These are phyloP conservation scores for Antrozous pallidus DNA, from an alignment of 2,797 vertebrate species.

Conservation along the genomic window DNA sequence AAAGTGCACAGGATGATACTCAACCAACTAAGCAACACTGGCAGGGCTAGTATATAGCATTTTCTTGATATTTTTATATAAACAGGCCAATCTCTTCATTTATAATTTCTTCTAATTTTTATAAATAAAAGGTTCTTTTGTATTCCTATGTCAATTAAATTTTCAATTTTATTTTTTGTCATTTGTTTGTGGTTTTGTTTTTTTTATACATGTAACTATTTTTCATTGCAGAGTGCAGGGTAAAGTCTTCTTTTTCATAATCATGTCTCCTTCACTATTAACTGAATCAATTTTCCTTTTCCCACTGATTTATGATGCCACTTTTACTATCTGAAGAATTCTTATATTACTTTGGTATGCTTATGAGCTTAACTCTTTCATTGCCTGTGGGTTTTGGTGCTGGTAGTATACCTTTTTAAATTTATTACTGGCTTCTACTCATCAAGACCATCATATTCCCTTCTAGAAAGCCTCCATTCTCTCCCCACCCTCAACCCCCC, in stretches of 20 bases:
- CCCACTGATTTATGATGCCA: background rate
- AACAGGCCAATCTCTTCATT: background rate
- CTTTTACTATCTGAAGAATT: background rate
- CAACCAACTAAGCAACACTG: too few relatives aligned
- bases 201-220: background rate
- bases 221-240: background rate
- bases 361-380: background rate
- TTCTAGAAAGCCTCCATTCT: background rate
- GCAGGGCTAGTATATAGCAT: background rate
- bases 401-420: background rate
- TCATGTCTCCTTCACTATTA: background rate
- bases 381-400: background rate
- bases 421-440: background rate
- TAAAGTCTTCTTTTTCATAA: background rate
- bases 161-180: background rate
- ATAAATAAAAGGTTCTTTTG: background rate
- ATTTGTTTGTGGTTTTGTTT: background rate
- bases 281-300: background rate
- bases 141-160: background rate
- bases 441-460: background rate
- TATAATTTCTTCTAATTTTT: slow-evolving; percentile 29
- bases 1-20: too few relatives aligned
- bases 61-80: background rate
- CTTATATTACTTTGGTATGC: background rate
- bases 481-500: fast-evolving